Base-by-base conservation (phyloP, 2,888 invertebrate species). In the Dolichomitus sp. region DNA sequence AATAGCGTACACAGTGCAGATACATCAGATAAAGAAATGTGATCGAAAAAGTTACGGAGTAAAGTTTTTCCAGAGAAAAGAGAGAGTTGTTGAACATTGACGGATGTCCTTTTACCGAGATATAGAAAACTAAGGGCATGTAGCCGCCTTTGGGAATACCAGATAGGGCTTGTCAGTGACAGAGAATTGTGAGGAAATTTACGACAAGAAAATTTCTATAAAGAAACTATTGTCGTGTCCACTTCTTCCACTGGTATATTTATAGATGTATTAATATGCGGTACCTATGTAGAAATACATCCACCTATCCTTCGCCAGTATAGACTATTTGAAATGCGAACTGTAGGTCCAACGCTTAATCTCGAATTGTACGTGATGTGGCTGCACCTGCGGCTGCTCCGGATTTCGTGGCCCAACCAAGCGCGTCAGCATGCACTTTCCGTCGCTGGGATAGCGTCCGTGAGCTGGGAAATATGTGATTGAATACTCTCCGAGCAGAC, bases 331-430 rank as follows among this genome's bases (percentile, higher is more conserved):
- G 57, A 30, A 73, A 68, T 73, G 65, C 27, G 57, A 6, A n/a
- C 66, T 17, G 17, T 12, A 69, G 33, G 48, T 33, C 54, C 30
- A 65, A 75, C 63, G 70, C 50, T 66, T 76, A 76, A 81, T 76
- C 75, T 63, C 19, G 33, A 80, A 72, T 76, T 59, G 74, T 54
- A 81, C 75, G 69, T 69, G 63, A 81, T 59, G 61, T 45, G 57
- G 74, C 23, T 63, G 63, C 74, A 80, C 74, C 80, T 80, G 75
- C 57, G 75, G 45, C 75, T 48, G 54, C 37, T 37, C 63, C 27
- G 57, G 57, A 72, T 75, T 69, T 80, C 48, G 27, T 59, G 66
- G 50, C 50, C 30, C 57, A 59, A 68, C 59, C 33, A 45, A 75
- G 54, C 33, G 40, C 73, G 73, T 80, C 75, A 77, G 52, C 76